Percentiles rank a stretch among this genome's conserved stretches.
Evolutionary conservation across 2,888 invertebrate species (phyloP).

Genomic region (Macaria liturata): DNA sequence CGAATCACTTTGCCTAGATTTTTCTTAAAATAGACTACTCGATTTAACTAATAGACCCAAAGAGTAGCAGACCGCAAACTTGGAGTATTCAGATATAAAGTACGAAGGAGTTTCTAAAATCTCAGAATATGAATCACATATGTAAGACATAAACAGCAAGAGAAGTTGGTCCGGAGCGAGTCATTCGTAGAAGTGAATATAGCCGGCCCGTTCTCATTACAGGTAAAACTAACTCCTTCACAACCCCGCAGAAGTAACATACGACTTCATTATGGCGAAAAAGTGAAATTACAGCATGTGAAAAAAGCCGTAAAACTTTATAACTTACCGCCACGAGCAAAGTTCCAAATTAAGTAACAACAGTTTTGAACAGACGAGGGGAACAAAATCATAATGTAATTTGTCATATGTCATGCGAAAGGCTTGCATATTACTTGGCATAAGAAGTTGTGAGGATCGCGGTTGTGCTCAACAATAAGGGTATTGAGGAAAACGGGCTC

Average conservation of each 20-base stretch:
- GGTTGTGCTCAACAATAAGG: slow-evolving; percentile 18
- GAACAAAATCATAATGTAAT: slow-evolving; percentile 71
- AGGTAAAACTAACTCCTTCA: slow-evolving; percentile 37
- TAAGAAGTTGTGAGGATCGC: slow-evolving; percentile 16
- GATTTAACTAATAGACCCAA: too few relatives aligned
- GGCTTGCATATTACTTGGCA: slow-evolving; percentile 20
- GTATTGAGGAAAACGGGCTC: slow-evolving; percentile 15
- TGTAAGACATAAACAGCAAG: slow-evolving; percentile 42
- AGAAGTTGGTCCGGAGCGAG: slow-evolving; percentile 47
- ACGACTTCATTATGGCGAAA: slow-evolving; percentile 33
- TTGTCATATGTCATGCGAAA: slow-evolving; percentile 58
- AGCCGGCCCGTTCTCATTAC: slow-evolving; percentile 36
- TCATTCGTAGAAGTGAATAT: slow-evolving; percentile 34
- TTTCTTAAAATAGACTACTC: too few relatives aligned
- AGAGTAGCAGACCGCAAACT: too few relatives aligned
- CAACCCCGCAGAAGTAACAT: slow-evolving; percentile 23
- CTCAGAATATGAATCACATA: slow-evolving; percentile 31
- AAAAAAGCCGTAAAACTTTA: slow-evolving; percentile 42
- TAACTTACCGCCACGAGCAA: slow-evolving; percentile 49
- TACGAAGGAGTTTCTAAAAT: too few relatives aligned
- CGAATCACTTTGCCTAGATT: too few relatives aligned
- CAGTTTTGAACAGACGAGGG: slow-evolving; percentile 48
- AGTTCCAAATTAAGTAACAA: slow-evolving; percentile 58
- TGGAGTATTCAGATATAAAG: too few relatives aligned
- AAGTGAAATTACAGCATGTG: slow-evolving; percentile 40